Base-by-base conservation (phyloP, 1,140 invertebrate species). In the Rhopalosiphum padi region DNA sequence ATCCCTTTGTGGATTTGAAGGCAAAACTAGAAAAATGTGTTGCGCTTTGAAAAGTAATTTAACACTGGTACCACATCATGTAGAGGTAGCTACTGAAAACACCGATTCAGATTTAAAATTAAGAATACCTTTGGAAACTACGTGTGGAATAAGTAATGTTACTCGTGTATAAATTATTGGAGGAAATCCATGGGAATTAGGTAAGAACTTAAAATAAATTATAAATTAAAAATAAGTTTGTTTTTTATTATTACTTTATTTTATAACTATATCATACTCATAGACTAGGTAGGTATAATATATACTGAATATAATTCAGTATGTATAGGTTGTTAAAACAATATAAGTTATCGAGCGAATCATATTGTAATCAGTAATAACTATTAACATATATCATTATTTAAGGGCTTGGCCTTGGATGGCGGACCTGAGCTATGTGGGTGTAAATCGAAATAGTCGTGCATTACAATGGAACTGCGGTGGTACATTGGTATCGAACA, bases 361-460 rank as follows among this genome's bases (percentile, higher is more conserved):
- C 82, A 0, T 37, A 37, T 41, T 25, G 37, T 37, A 37, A 37
- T 37, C 37, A 37, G 11, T 41, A 68, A 6, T 68, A 6, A 68
- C 83, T 9, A 41, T 83, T 8, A 83, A 25, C 2, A 23, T 41
- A 1, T 23, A 22, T 43, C 25, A 11, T 37, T 51, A 48, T 86
- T 30, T 77, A 94, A 93, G 93, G 18, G 96, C 96, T 93, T 96
- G 96, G 94, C 96, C 96, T 8, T 96, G 96, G 96, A 95, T 96
- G 94, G 96, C 95, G 15, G 95, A 96, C 21, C 94, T 96, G 25
- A 89, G 94, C 94, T 95, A 93, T 95, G 37, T 48, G 25, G 7
- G 25, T 22, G 0, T 25, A 21, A 43, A 23, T 25, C 9, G 15
- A 95, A 94, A 94, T 94, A 95, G 91, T 94, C 94, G 11, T 95